These are phyloP conservation scores for Ardeotis arabs DNA, from an alignment of 2,113 vertebrate genomes.

Conservation along the genomic window DNA sequence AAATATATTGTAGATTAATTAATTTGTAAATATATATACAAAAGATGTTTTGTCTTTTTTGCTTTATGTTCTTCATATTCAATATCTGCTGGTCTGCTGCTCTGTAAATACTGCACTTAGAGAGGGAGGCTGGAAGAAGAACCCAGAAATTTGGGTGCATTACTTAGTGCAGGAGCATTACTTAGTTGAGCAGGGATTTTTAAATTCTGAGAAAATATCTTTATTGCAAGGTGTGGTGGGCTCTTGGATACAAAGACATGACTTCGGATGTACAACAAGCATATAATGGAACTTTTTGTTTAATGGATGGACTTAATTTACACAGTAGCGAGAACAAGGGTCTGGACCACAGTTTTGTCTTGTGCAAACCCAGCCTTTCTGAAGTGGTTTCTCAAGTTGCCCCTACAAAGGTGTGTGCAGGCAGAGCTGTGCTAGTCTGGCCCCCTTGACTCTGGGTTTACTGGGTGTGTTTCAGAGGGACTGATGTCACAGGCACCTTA, in stretches of 20 bases:
- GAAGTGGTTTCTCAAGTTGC: background rate
- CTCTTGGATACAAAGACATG: background rate
- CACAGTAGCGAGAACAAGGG: background rate
- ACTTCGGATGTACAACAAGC: background rate
- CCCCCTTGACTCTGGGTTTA: background rate
- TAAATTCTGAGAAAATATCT: background rate
- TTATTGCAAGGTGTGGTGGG: background rate
- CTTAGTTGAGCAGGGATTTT: background rate
- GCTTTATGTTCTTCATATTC: background rate
- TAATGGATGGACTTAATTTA: background rate
- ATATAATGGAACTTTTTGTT: background rate
- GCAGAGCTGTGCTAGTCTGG: background rate
- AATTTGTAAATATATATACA: background rate
- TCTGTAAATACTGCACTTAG: background rate
- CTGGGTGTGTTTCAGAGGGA: background rate
- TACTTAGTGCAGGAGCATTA: background rate
- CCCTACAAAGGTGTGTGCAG: background rate
- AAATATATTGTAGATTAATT: background rate
- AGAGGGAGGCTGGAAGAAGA: background rate
- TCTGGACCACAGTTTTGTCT: background rate
- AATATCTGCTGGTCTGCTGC: background rate
- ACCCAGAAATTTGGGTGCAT: background rate
- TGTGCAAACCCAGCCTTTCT: background rate
- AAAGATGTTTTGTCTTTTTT: background rate
- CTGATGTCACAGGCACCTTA: background rate